A percentile compares a stretch with the other conserved stretches of the same genome.
phyloP scores from a whole-genome alignment of 1,140 invertebrate species.

The Drosophila sucinea region DNA sequence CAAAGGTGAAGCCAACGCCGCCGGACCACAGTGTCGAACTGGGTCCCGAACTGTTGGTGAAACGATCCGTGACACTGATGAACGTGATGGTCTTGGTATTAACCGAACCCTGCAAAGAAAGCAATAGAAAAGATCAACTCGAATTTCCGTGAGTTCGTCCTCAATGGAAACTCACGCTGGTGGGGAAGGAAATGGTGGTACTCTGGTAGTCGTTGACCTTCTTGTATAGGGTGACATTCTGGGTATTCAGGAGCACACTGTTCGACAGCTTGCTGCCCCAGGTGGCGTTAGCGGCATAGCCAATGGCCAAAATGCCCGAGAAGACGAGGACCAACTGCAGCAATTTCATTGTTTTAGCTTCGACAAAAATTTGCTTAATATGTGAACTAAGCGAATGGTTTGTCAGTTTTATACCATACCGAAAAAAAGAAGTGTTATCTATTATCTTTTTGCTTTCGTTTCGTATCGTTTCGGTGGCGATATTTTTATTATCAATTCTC shows the following conservation, averaged over 20 bases:
- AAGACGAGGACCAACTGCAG: slow-evolving; percentile 40
- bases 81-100: slow-evolving; percentile 54
- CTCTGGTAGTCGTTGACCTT: slow-evolving; percentile 22
- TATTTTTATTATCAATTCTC: slow-evolving; percentile 12
- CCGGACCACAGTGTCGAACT: slow-evolving; percentile 36
- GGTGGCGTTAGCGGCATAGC: slow-evolving; percentile 43
- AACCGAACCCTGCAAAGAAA: slow-evolving; percentile 40
- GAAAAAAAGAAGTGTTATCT: not conserved
- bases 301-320: slow-evolving; percentile 44
- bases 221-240: slow-evolving; percentile 37
- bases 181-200: slow-evolving; percentile 24
- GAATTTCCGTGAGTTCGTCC: too few species aligned
- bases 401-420: not conserved
- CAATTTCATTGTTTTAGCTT: slow-evolving; percentile 30
- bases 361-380: slow-evolving; percentile 1
- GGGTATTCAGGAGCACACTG: slow-evolving; percentile 32
- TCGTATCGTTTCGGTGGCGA: not conserved
- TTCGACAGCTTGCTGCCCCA: slow-evolving; percentile 43
- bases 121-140: too few species aligned
- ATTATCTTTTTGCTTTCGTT: not conserved
- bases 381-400: not conserved
- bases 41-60: slow-evolving; percentile 63
- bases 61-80: slow-evolving; percentile 51
- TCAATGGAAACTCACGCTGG: slow-evolving; percentile 23
- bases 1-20: slow-evolving; percentile 42